These are phyloP conservation scores for Delphinapterus leucas DNA, from an alignment of 2,113 vertebrate genomes.

Conservation along the genomic window DNA sequence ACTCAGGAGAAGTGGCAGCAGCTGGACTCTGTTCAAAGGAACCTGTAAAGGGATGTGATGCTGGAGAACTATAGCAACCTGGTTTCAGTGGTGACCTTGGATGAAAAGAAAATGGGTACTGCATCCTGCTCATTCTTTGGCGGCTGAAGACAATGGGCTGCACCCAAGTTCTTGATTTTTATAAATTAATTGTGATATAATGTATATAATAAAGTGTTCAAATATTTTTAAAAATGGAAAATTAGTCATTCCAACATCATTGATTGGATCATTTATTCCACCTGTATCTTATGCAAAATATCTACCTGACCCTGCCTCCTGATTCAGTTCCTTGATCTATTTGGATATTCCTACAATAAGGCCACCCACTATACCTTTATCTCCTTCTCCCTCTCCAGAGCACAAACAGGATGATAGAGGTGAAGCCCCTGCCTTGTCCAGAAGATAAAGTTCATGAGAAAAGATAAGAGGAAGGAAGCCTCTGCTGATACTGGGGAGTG, in stretches of 20 bases:
- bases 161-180: not conserved
- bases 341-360: not conserved
- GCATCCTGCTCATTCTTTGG: not conserved
- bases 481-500: not conserved
- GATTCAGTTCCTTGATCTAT: not conserved
- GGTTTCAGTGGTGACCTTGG: not conserved
- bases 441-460: not conserved
- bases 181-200: not conserved
- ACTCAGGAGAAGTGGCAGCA: not conserved
- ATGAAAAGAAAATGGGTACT: not conserved
- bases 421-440: not conserved
- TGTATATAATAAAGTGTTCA: not conserved
- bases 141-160: not conserved
- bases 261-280: not conserved
- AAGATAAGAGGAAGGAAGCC: not conserved
- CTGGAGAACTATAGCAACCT: constrained; percentile 32
- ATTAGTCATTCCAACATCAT: not conserved
- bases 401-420: not conserved
- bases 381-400: not conserved
- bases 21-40: not conserved
- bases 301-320: not conserved
- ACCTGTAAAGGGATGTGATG: constrained; percentile 19
- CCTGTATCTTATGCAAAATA: not conserved
- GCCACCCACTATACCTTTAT: not conserved
- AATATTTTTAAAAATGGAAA: not conserved